Base-by-base conservation (phyloP, 2,113 vertebrate genomes). In the Dryoscopus gambensis region DNA sequence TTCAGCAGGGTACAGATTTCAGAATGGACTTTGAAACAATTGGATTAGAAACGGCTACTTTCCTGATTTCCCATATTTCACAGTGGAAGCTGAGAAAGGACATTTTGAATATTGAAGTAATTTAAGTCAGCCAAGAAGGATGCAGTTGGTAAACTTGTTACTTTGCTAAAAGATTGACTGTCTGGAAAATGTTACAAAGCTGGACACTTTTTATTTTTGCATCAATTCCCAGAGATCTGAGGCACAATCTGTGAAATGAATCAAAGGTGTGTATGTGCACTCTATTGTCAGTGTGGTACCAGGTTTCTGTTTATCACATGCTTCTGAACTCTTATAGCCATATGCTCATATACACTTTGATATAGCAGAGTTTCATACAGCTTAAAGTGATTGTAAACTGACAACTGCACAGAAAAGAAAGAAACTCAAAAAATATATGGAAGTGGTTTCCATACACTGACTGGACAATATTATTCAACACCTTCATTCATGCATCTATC, bases 21-120 rank as follows among this genome's bases (percentile, higher is more conserved):
- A 93, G 63, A 77, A 83, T 47, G 78, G 77, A 91, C 74, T 86
- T 92, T 77, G 84, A 92, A 95, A 85, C 64, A 95, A 92, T 84
- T 9, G 6, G 35, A 94, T 94, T 95, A 80, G 81, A 90, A 94
- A 92, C 67, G 96, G 73, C 69, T 81, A 90, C 71, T 95, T 94
- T 94, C 87, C 89, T 91, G 82, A 93, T 96, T 94, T 87, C 52
- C 74, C 57, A 42, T 93, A 76, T 90, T 91, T 89, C 71, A 93
- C 35, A 77, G 46, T 80, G 60, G 40, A 93, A 85, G 62, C 35
- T 91, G 65, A 83, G 64, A 90, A 89, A 84, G 40, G 70, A 84
- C 67, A 67, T 89, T 95, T 84, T 53, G 53, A 94, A 69, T 91
- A 84, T 23, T 53, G 64, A 76, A 94, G 83, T 81, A 15, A 70